A percentile compares a stretch with the other conserved stretches of the same genome.
Evolutionary conservation across 2,113 vertebrate species (phyloP).

Genomic region (Solenodon paradoxus): DNA sequence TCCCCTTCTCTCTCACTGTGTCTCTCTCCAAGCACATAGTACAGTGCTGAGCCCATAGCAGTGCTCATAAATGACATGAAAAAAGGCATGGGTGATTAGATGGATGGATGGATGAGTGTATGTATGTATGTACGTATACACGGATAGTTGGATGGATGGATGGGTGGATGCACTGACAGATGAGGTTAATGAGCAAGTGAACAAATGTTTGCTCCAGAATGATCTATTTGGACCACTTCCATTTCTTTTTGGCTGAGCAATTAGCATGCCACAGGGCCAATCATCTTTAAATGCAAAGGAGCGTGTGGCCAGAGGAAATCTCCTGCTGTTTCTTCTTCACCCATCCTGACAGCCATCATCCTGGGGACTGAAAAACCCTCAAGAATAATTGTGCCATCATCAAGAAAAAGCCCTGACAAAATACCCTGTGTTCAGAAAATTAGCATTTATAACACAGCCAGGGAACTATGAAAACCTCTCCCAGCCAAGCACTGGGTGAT

Average conservation of each 20-base stretch:
- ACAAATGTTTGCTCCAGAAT: not conserved
- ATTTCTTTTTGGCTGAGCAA: constrained; percentile 50
- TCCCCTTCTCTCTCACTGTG: not conserved
- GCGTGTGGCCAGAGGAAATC: not conserved
- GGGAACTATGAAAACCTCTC: not conserved
- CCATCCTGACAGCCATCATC: not conserved
- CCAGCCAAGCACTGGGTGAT: not conserved
- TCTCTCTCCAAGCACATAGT: not conserved
- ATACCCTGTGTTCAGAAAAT: constrained; percentile 44
- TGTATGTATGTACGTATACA: too few relatives aligned
- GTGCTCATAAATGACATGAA: not conserved
- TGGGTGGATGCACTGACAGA: not conserved
- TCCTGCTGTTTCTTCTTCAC: not conserved
- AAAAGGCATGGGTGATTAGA: not conserved
- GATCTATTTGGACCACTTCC: not conserved
- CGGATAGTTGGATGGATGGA: not conserved
- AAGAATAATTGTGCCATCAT: not conserved
- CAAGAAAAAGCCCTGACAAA: not conserved
- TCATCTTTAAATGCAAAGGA: constrained; percentile 23
- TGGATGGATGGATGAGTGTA: not conserved
- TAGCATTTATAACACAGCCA: not conserved
- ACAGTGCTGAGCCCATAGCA: not conserved
- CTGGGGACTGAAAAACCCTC: not conserved
- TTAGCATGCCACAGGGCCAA: constrained; percentile 21
- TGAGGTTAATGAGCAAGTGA: not conserved